Evolutionary conservation across 2,797 vertebrate genomes (phyloP).

Genomic region (Pristis pectinata): DNA sequence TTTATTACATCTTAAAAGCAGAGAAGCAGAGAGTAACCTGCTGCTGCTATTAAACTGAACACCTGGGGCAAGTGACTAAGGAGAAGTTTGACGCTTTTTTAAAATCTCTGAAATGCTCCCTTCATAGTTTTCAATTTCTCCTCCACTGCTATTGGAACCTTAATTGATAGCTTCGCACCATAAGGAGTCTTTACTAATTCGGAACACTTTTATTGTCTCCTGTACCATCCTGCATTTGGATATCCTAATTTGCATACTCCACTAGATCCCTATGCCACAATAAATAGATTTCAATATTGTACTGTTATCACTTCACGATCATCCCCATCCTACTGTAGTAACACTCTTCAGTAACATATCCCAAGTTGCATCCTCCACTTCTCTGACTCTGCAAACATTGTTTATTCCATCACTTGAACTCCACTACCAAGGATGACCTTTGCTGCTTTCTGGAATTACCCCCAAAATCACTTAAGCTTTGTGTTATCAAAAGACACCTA

Average conservation of each 20-base stretch:
- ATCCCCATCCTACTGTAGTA: not conserved
- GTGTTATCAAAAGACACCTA: not conserved
- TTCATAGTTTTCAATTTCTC: not conserved
- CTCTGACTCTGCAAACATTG: not conserved
- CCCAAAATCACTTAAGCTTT: not conserved
- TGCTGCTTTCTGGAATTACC: slow-evolving; percentile 7
- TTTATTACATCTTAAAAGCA: no score
- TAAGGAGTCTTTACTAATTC: not conserved
- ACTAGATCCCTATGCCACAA: not conserved
- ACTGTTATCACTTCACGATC: not conserved
- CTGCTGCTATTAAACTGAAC: no score
- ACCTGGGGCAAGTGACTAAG: no score
- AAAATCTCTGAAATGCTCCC: not conserved
- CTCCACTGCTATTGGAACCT: not conserved
- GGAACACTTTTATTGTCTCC: not conserved
- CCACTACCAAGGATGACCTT: not conserved
- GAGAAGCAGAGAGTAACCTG: no score
- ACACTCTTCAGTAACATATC: not conserved
- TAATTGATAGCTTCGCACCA: not conserved
- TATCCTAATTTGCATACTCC: no score
- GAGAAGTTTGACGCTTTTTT: no score
- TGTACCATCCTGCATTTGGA: not conserved
- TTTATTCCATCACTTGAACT: not conserved
- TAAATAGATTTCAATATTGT: not conserved
- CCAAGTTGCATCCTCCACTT: not conserved